These are phyloP conservation scores for Cryptus viduatorius DNA, from an alignment of 2,888 invertebrate genomes.

Conservation along the genomic window DNA sequence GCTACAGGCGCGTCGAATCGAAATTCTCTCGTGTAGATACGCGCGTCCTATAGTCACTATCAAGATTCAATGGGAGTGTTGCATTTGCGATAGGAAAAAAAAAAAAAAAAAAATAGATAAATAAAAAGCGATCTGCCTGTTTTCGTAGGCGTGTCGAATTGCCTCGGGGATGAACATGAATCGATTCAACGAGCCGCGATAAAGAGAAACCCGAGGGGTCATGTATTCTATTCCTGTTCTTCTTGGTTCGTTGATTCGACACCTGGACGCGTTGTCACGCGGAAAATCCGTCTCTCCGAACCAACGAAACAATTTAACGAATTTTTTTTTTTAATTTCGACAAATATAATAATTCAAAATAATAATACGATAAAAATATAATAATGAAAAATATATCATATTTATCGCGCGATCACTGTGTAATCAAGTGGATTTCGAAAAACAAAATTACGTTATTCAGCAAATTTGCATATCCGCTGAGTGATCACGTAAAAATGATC, in stretches of 20 bases:
- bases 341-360: too few species aligned
- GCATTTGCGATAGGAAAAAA: conserved; percentile 9
- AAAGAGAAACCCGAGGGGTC: conserved; percentile 28
- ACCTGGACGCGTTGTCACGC: conserved; percentile 47
- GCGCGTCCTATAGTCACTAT: conserved; percentile 14
- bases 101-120: conserved; percentile 33
- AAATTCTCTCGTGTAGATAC: conserved; percentile 20
- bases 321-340: neutral
- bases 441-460: too few species aligned
- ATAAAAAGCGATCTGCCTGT: conserved; percentile 42
- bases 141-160: conserved; percentile 67
- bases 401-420: too few species aligned
- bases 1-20: conserved; percentile 13
- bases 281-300: neutral
- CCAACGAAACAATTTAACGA: neutral
- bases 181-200: conserved; percentile 65
- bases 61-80: conserved; percentile 37
- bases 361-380: too few species aligned
- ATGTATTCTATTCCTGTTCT: conserved; percentile 27
- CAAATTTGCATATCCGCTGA: too few species aligned
- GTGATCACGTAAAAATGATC: too few species aligned
- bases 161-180: conserved; percentile 63
- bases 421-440: too few species aligned
- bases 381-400: too few species aligned
- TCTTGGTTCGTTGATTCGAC: conserved; percentile 59